phyloP scores from a whole-genome alignment of 2,797 vertebrate species.

The Brotogeris chrysoptera region DNA sequence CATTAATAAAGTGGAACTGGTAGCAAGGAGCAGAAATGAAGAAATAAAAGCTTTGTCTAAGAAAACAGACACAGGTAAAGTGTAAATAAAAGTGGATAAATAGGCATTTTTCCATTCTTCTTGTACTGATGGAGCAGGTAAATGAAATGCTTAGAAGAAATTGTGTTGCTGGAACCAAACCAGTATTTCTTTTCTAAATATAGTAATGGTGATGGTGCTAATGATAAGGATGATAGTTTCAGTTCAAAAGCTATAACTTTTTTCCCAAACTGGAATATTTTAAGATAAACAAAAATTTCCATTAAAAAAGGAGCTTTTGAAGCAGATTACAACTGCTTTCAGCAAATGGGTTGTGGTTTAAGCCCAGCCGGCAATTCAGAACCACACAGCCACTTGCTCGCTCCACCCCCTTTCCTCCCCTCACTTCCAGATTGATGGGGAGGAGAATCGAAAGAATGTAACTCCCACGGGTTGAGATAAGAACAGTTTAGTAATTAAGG shows the following conservation, averaged over 20 bases:
- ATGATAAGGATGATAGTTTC: background rate
- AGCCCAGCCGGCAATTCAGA: too few relatives aligned
- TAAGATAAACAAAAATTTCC: background rate
- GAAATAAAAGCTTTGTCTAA: background rate
- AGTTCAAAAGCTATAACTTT: background rate
- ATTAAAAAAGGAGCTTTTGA: background rate
- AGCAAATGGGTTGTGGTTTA: background rate
- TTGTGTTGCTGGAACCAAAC: background rate
- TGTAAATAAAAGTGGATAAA: background rate
- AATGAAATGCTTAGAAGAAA: background rate
- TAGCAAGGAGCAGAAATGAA: background rate
- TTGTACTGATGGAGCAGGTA: background rate
- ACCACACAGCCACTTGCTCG: too few relatives aligned
- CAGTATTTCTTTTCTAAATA: background rate
- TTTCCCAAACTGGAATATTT: background rate
- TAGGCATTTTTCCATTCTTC: background rate
- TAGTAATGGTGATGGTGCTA: background rate
- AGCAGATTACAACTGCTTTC: background rate
- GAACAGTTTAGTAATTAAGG: too few relatives aligned
- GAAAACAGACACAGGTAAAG: background rate
- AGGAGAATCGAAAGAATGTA: too few relatives aligned
- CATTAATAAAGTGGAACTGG: background rate
- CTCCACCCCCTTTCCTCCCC: too few relatives aligned
- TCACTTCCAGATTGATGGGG: too few relatives aligned
- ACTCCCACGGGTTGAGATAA: too few relatives aligned